Evolutionary conservation across 2,888 invertebrate genomes (phyloP), one percentile per base, ranked within the genome.

Genomic region (Zygaena filipendulae): DNA sequence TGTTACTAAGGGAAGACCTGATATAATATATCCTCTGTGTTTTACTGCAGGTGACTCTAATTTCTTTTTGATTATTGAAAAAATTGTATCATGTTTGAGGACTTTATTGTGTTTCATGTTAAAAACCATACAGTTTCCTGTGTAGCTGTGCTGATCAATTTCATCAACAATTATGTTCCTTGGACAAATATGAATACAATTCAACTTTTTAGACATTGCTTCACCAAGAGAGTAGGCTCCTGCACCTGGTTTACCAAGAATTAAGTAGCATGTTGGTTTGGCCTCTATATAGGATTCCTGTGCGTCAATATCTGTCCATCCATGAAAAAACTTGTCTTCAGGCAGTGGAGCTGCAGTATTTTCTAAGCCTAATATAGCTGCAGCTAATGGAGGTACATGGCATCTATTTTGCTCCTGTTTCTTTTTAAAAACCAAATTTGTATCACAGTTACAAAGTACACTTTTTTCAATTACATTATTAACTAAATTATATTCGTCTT

Each of bases 21-120:
- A 84, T 38, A 88, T 54, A 2, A 88, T 75, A 67, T 84, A 87
- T 5, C 88, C 88, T 47, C 84, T 66, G 45, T 87, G 83, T 42
- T 62, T 52, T 9, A 84, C 69, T 13, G 74, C 69, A 30, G 75
- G 67, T 11, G 77, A 75, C 24, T 69, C 54, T 2, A 86, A 38
- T 45, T 84, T 82, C 27, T 58, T 59, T 39, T 82, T 67, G 7
- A 87, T 52, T 11, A 87, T 59, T 36, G 72, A 50, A 25, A 84
- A 41, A 13, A 87, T 61, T 3, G 72, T 52, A 39, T 84, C 72
- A 36, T 67, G 68, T 22, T 72, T 71, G 30, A 84, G 63, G 4
- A 71, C 57, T 37, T 80, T 75, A 22, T 82, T 83, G 23, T 69
- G 61, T 47, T 66, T 68, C 41, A 87, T 61, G 49, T 85, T 85